A percentile compares a stretch with the other conserved stretches of the same genome.
Conservation (phyloP, 2,888 invertebrate genomes). For the Sphecodes monilicornis region DNA sequence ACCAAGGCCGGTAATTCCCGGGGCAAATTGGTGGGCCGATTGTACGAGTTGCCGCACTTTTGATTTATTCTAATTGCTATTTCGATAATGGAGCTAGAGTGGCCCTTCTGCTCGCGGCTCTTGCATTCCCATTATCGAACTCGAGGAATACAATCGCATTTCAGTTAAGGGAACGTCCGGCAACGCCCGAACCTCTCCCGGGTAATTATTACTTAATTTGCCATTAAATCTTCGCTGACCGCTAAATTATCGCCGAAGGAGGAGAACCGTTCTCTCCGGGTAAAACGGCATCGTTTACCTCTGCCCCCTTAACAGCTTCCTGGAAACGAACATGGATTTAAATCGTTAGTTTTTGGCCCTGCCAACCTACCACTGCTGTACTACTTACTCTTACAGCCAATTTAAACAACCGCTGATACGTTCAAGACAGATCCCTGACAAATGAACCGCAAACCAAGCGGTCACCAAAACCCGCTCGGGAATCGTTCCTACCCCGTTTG, state of each 20-base stretch:
- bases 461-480: slow-evolving; percentile 71
- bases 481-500: slow-evolving; percentile 67
- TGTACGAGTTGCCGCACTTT: slow-evolving; percentile 77
- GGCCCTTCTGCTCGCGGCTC: slow-evolving; percentile 66
- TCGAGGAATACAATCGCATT: slow-evolving; percentile 82
- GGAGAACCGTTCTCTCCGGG: slow-evolving; percentile 30
- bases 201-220: slow-evolving; percentile 83
- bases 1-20: slow-evolving; percentile 47
- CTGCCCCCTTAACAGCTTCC: background rate
- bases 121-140: slow-evolving; percentile 84
- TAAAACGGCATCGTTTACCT: slow-evolving; percentile 49
- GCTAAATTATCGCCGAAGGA: slow-evolving; percentile 72
- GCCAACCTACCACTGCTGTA: background rate
- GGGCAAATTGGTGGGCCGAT: slow-evolving; percentile 75
- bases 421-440: slow-evolving; percentile 65
- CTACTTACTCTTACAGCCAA: slow-evolving; percentile 25
- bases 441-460: slow-evolving; percentile 76
- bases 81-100: slow-evolving; percentile 81
- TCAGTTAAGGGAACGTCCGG: slow-evolving; percentile 79
- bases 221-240: slow-evolving; percentile 82
- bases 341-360: slow-evolving; percentile 41
- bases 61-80: slow-evolving; percentile 84
- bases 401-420: slow-evolving; percentile 58
- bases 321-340: slow-evolving; percentile 7
- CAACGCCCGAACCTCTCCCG: slow-evolving; percentile 48